Evolutionary conservation across 2,797 vertebrate species (phyloP), one percentile per base, ranked within the genome.

Genomic region (Galagoides demidoff): DNA sequence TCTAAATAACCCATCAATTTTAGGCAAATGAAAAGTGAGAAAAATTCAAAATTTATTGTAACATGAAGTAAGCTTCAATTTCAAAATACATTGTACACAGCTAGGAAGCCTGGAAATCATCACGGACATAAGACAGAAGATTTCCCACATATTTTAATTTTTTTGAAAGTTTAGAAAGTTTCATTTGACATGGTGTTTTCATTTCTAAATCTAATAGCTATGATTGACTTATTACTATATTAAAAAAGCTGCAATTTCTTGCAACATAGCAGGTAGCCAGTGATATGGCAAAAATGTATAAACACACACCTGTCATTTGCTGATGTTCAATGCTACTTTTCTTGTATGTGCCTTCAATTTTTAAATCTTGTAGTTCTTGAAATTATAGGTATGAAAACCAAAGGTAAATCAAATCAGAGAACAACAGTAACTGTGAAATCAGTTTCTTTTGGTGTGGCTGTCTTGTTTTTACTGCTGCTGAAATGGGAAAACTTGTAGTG

Each of bases 361-460:
- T 96, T 97, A 97, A 86, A 2, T 95, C 97, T 97, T 97, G 89
- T 86, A 96, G 95, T 95, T 98, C 86, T 97, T 96, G 95, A 98
- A 98, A 98, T 98, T 98, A 97, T 91, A 98, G 97, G 88, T 95
- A 91, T 97, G 91, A 98, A 98, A 98, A 96, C 82, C 66, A 96
- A n/a, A 98, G 90, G 43, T 94, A 98, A 98, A 98, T 97, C 89
- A 98, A 98, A 98, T 95, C 92, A 97, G 79, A 97, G 91, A 96
- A 93, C 92, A 98, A 97, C 85, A 97, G 88, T 96, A 98, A 76
- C 96, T 97, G 94, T 96, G 94, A 98, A 98, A 98, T 97, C 96
- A 93, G 86, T 96, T 98, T 97, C 94, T 95, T 96, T 95, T 93
- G 61, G 78, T 97, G 96, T 97, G 95, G 55, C 78, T 94, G 68